Conservation (phyloP, 2,888 invertebrate species). For the Zaprionus lineosus region DNA sequence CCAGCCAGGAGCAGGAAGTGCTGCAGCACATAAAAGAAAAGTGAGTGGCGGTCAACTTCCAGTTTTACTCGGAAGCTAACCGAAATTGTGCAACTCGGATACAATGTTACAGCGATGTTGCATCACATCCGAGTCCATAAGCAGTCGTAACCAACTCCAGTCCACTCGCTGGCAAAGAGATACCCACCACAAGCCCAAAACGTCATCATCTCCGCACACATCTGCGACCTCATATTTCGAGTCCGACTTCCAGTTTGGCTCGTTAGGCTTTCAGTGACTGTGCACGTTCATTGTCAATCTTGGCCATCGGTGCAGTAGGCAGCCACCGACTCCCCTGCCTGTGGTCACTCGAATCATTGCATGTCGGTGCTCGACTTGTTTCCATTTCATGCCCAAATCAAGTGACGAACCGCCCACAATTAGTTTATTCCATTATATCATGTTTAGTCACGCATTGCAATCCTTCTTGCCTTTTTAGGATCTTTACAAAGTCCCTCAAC, state of each 20-base stretch:
- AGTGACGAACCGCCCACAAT: no score
- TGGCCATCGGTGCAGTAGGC: conserved; percentile 77
- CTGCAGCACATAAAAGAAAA: conserved; percentile 86
- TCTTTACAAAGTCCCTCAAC: conserved; percentile 81
- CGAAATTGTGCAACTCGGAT: conserved; percentile 80
- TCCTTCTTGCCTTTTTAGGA: conserved; percentile 80
- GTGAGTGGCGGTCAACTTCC: conserved; percentile 82
- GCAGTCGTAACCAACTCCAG: not conserved
- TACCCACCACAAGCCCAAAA: conserved; percentile 2
- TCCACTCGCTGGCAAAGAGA: not conserved
- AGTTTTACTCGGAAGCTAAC: conserved; percentile 58
- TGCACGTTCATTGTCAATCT: conserved; percentile 65
- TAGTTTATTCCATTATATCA: conserved; percentile 2
- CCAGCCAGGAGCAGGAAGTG: conserved; percentile 86
- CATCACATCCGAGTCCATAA: conserved; percentile 62
- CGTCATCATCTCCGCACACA: not conserved
- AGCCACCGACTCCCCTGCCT: conserved; percentile 24
- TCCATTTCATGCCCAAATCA: conserved; percentile 22
- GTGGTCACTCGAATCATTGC: conserved; percentile 7
- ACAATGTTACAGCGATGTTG: conserved; percentile 65
- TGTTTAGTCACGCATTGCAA: not conserved
- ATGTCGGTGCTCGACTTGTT: conserved; percentile 48
- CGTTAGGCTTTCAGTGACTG: conserved; percentile 34
- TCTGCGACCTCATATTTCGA: conserved; percentile 3
- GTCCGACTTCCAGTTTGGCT: conserved; percentile 1